phyloP scores from a whole-genome alignment of 2,888 invertebrate genomes.

The Fissipunctia ypsillon region DNA sequence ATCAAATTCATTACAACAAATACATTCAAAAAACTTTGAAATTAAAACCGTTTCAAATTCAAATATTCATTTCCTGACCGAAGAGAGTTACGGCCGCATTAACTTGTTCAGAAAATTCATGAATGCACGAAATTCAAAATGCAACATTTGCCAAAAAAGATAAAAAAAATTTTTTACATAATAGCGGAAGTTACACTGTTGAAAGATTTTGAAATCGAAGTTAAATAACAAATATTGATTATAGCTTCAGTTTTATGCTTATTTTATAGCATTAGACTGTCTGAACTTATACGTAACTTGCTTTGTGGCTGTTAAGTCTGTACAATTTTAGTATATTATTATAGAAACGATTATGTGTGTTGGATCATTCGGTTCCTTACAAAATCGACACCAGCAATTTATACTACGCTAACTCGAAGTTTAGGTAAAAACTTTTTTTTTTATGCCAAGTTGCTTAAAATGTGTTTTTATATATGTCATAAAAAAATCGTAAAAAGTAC shows the following conservation, averaged over 20 bases:
- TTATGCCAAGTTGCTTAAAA: too few relatives aligned
- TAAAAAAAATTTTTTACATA: constrained; percentile 21
- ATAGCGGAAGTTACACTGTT: constrained; percentile 35
- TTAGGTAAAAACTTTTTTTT: too few relatives aligned
- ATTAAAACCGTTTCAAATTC: neutral
- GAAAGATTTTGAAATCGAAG: constrained; percentile 26
- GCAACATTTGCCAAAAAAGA: constrained; percentile 3
- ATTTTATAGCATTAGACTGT: constrained; percentile 23
- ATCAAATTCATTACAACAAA: neutral
- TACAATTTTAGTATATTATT: neutral
- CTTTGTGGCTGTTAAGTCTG: neutral
- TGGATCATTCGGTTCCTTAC: too few relatives aligned
- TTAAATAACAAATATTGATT: constrained; percentile 34
- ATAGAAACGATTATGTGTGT: neutral
- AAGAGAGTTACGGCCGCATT: neutral
- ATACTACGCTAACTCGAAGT: too few relatives aligned
- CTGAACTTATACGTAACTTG: constrained; percentile 28
- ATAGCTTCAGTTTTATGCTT: constrained; percentile 12
- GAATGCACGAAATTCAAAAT: constrained; percentile 5
- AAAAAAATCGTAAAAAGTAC: too few relatives aligned
- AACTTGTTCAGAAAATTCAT: neutral
- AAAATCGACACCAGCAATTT: too few relatives aligned
- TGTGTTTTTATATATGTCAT: too few relatives aligned
- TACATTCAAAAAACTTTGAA: neutral
- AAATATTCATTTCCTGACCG: too few relatives aligned